phyloP scores from a whole-genome alignment of 1,140 invertebrate species.

The Dufourea novaeangliae region DNA sequence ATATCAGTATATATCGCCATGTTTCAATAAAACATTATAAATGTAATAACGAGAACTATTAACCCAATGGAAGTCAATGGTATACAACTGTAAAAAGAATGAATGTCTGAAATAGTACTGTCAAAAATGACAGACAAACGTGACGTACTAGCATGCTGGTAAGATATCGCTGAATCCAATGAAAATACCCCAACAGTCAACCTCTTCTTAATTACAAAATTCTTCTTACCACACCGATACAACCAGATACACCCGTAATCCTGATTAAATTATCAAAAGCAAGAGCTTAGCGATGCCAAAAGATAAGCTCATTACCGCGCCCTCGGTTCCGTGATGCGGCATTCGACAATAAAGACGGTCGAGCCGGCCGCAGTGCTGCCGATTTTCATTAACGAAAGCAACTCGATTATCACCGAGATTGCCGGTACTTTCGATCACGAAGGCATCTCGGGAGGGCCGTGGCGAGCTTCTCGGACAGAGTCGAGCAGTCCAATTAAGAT shows the following conservation, averaged over 20 bases:
- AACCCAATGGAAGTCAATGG: no score
- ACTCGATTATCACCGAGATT: constrained; percentile 57
- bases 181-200: no score
- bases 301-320: constrained; percentile 8
- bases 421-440: constrained; percentile 56
- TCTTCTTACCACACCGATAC: neutral
- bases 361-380: constrained; percentile 12
- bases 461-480: constrained; percentile 24
- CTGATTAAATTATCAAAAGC: neutral
- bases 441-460: constrained; percentile 51
- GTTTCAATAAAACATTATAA: no score
- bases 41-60: no score
- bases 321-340: constrained; percentile 12
- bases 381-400: constrained; percentile 52
- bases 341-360: constrained; percentile 19
- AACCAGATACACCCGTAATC: neutral
- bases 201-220: neutral
- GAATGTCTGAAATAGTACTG: no score
- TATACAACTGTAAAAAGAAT: no score
- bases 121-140: no score
- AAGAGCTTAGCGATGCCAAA: neutral
- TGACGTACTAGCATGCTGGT: no score
- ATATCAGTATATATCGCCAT: no score
- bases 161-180: no score
- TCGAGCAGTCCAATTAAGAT: constrained; percentile 64